Base-by-base conservation (phyloP, 2,888 invertebrate species). In the Rotaria sp. region DNA sequence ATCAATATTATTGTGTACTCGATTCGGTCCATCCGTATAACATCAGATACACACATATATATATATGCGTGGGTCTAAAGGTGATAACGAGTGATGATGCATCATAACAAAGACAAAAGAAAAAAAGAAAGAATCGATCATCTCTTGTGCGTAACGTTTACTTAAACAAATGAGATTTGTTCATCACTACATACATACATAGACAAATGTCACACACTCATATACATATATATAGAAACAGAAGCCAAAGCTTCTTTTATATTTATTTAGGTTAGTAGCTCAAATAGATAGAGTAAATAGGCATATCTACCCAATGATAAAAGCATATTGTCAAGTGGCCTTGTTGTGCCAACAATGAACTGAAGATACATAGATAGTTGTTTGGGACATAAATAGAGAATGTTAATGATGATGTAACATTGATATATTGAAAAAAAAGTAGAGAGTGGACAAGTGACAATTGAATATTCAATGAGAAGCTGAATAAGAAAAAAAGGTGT, bases 131-230 rank as follows among this genome's bases (percentile, higher is more conserved):
- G 21, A 35, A 38, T 67, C 67, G 35, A 35, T 21, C 67, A 35
- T 67, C 67, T 67, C 67, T 21, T 67, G 18, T 67, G 35, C 67
- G 35, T 67, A 67, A 67, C 67, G 67, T 67, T 67, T 67, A 30
- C 67, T 67, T 35, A 67, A 67, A 67, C 35, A 67, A 67, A 67
- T 67, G 67, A 67, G 67, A 67, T 67, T 67, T 67, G 67, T 67
- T 67, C 67, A 67, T 67, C 35, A 67, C 67, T 67, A 67, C n/a
- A 59, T n/a, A 0, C 57, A 30, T 30, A n/a, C 57, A 59, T 59
- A 59, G 67, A 35, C 35, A 67, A 67, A 67, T 67, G 67, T 67
- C 67, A 67, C 67, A 67, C 21, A 35, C 30, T n/a, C 11, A 48
- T 8, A 55, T 26, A 55, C 26, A 55, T 35, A 67, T 21, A 67